Evolutionary conservation across 2,113 vertebrate species (phyloP), one percentile per base, ranked within the genome.

Genomic region (Trogon surrucura): DNA sequence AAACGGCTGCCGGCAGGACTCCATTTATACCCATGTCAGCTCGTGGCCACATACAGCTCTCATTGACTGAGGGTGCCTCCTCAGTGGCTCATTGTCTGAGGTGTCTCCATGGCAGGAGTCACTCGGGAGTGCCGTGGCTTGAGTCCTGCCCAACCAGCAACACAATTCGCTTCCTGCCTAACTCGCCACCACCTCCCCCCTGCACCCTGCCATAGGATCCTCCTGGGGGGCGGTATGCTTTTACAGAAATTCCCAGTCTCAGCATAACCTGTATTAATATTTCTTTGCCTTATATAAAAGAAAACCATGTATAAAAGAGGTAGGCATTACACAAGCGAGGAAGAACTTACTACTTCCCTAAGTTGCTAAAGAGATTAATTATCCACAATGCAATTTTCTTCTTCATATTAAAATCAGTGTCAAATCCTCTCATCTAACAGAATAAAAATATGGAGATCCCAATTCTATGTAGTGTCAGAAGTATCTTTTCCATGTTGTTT

Each of bases 351-450:
- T 64, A 11, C 45, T 64, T 88, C 53, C 22, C 29, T 26, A 74
- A 94, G 5, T 61, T 88, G 36, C 57, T 83, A 71, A 44, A 69
- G 45, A 93, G 29, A 60, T 84, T 93, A 94, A 88, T 93, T 88
- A 93, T 30, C 51, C 41, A 36, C 41, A 67, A 54, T 17, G 15
- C 41, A 30, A 41, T 11, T 23, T 47, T 82, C 86, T 79, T 72
- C 66, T 25, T 38, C 25, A 9, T 77, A 51, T 67, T 84, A 75
- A 94, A 80, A 27, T 86, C 10, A 30, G 19, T 75, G 81, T 91
- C 65, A 80, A 74, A 90, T 67, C 38, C 19, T 90, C 60, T 83
- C 51, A 94, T 94, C 89, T 95, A 84, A 95, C 21, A 80, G 91
- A 92, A 96, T 79, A 48, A 72, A 85, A 88, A 90, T 80, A 87